Evolutionary conservation across 2,888 invertebrate species (phyloP), one percentile per base, ranked within the genome.

Genomic region (Stenotaenia linearis): DNA sequence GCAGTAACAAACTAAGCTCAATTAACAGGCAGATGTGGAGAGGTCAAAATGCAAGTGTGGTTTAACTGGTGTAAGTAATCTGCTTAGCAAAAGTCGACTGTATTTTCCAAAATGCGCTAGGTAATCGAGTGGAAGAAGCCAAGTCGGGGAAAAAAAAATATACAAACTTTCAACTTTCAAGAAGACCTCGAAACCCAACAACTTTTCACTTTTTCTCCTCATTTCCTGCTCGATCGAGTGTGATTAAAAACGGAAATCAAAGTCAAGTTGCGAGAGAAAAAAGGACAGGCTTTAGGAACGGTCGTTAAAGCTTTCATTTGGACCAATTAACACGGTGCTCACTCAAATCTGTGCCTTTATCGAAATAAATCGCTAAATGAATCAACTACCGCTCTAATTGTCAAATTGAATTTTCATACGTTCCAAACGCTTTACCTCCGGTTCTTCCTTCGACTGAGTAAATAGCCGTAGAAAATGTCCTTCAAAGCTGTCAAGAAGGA

Each of bases 1-100:
- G 50, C 69, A 69, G 15, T 28, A 69, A 28, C 69, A 69, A 69
- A 69, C 69, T 69, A 69, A 69, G 69, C 69, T 69, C 69, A 69
- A 69, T 69, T 69, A 69, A 69, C 69, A 69, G 69, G 61, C 61
- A 61, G 61, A 61, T 61, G 61, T 25, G 61, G 23, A 61, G 61
- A 61, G 61, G 69, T 69, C 69, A 69, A 28, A 69, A 69, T 69
- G 69, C 28, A 28, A 69, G 69, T 69, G 69, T 69, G 69, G 69
- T 69, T 69, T 69, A 69, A 69, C 69, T 69, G 69, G 69, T 69
- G 69, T 23, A 69, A 69, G 25, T 69, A 69, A 69, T 69, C 69
- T 25, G 69, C 69, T 69, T 69, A 69, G 28, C 69, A 69, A 25
- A 28, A 69, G 15, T 23, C 69, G 23, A 45, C 32, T 32, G 45